Evolutionary conservation across 2,888 invertebrate species (phyloP), one percentile per base, ranked within the genome.

Genomic region (Euspilapteryx auroguttella): DNA sequence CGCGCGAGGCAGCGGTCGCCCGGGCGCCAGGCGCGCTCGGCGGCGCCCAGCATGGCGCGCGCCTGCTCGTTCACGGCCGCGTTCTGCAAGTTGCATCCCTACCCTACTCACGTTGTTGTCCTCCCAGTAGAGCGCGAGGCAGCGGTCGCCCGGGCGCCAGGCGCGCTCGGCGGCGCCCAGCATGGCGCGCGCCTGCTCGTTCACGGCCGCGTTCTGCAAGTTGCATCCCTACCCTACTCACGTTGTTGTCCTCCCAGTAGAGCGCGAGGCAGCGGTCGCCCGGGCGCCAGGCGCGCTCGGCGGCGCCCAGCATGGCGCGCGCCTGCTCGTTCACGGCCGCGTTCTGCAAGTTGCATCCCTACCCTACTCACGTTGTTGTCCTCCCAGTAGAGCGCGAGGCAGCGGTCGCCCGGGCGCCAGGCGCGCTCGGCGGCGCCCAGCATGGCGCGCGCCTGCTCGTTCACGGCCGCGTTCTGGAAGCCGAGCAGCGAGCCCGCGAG

Each of bases 41-140:
- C 76, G 39, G 65, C 75, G n/a, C 73, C 76, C 12, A 77, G 57
- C 76, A 77, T 66, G 13, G 76, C 75, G 11, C 77, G 58, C 22
- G 77, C 76, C 44, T 76, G 76, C 37, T 77, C 77, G 37, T 75
- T 76, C 12, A 77, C 76, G n/a, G n/a, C n/a, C n/a, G n/a, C n/a
- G n/a, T n/a, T n/a, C n/a, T n/a, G n/a, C n/a, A n/a, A n/a, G n/a
- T n/a, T n/a, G n/a, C n/a, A n/a, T n/a, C n/a, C n/a, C 26, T 15
- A 14, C 26, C 24, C n/a, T 21, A 47, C 78, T 76, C 53, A 89
- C 92, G 71, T 85, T 85, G 47, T 88, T 86, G 64, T 94, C 94
- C 57, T 94, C 93, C 94, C 94, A 94, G 63, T 94, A 94, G 47
- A 91, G 89, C 5, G 94, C 94, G 62, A 92, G 78, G 49, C 92